These are phyloP conservation scores for Operophtera brumata DNA, from an alignment of 2,888 invertebrate genomes.

Conservation along the genomic window DNA sequence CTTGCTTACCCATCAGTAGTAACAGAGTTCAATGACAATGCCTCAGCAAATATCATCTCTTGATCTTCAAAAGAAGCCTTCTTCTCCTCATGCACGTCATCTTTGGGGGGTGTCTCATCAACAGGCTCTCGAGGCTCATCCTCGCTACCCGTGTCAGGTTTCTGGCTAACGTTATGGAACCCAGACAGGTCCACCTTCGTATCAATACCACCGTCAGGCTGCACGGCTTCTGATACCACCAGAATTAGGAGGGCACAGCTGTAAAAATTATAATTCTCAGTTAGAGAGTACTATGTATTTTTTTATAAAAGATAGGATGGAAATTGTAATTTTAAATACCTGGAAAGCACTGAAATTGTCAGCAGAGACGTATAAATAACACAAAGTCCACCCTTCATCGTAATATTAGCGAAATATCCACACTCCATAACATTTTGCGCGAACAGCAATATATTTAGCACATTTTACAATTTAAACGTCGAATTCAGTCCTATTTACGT, in stretches of 20 bases:
- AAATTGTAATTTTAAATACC: constrained; percentile 56
- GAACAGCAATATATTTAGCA: constrained; percentile 48
- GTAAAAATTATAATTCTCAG: constrained; percentile 37
- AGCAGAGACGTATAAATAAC: constrained; percentile 82
- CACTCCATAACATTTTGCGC: constrained; percentile 76
- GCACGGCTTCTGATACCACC: constrained; percentile 80
- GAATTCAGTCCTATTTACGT: constrained; percentile 36
- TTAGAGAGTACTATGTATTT: neutral
- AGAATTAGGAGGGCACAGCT: constrained; percentile 82
- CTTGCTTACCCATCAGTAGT: constrained; percentile 79
- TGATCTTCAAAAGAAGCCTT: constrained; percentile 42
- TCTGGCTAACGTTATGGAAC: constrained; percentile 69
- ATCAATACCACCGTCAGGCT: constrained; percentile 52
- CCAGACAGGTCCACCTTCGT: constrained; percentile 65
- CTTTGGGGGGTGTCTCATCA: constrained; percentile 13
- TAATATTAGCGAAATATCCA: constrained; percentile 73
- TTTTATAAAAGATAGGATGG: neutral
- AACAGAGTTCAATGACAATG: constrained; percentile 78
- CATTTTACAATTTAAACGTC: constrained; percentile 55
- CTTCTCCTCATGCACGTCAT: constrained; percentile 30
- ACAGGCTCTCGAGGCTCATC: constrained; percentile 8
- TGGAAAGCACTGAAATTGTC: constrained; percentile 81
- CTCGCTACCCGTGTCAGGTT: constrained; percentile 36
- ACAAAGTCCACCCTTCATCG: constrained; percentile 82
- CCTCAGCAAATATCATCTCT: constrained; percentile 76